Conservation (phyloP, 1,140 invertebrate genomes). For the Magallana gigas region DNA sequence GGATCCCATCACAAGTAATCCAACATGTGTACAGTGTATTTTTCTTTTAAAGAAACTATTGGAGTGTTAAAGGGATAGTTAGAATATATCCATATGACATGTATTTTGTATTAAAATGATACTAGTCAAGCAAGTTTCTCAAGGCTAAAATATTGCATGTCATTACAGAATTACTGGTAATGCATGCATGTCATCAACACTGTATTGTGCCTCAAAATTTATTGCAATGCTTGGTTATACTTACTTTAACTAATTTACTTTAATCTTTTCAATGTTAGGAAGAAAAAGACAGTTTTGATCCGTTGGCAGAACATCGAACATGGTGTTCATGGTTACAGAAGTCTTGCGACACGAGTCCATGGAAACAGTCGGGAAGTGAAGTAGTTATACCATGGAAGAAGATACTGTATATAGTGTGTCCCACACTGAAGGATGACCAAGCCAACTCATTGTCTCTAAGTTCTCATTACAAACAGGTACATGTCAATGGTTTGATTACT, state of each 20-base stretch:
- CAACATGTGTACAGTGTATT: too few relatives aligned
- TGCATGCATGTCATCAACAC: too few relatives aligned
- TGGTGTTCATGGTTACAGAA: conserved; percentile 37
- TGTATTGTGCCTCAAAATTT: too few relatives aligned
- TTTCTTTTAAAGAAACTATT: too few relatives aligned
- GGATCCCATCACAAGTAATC: too few relatives aligned
- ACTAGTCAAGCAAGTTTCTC: too few relatives aligned
- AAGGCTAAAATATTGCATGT: too few relatives aligned
- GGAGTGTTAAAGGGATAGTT: too few relatives aligned
- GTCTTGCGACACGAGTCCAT: background rate
- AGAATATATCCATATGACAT: too few relatives aligned
- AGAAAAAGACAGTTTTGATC: conserved; percentile 36
- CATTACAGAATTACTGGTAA: too few relatives aligned
- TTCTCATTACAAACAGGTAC: conserved; percentile 1
- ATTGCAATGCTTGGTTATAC: too few relatives aligned
- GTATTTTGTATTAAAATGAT: too few relatives aligned
- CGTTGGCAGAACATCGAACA: conserved; percentile 16
- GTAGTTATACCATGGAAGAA: background rate
- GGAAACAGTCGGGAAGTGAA: background rate
- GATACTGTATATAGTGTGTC: conserved; percentile 7
- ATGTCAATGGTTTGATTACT: background rate
- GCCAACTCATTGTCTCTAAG: background rate
- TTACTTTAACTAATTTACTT: background rate
- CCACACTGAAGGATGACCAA: background rate
- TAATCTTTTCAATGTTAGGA: background rate